phyloP scores from a whole-genome alignment of 2,888 invertebrate genomes.

The Oithona nana region DNA sequence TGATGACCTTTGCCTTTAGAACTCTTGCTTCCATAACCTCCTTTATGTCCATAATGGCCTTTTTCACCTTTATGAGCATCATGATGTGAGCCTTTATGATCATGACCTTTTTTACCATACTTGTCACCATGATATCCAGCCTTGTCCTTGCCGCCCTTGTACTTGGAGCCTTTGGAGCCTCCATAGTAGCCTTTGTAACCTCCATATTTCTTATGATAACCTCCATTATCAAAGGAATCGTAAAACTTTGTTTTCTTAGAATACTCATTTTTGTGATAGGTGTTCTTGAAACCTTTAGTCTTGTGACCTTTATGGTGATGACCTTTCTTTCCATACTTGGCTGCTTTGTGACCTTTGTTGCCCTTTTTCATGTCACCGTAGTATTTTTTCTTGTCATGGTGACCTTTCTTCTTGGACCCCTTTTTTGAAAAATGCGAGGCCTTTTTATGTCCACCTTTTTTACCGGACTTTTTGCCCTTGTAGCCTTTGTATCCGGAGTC shows the following conservation, averaged over 20 bases:
- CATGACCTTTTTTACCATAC: slow-evolving; percentile 38
- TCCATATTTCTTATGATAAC: slow-evolving; percentile 58
- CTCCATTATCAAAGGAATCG: slow-evolving; percentile 51
- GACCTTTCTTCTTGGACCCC: slow-evolving; percentile 36
- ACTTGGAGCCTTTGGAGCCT: slow-evolving; percentile 53
- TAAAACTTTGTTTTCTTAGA: slow-evolving; percentile 57
- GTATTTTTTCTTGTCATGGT: slow-evolving; percentile 36
- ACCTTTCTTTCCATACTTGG: slow-evolving; percentile 41
- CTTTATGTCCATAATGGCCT: slow-evolving; percentile 36
- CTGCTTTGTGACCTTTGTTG: slow-evolving; percentile 37
- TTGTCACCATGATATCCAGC: slow-evolving; percentile 53
- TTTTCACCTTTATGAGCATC: slow-evolving; percentile 32
- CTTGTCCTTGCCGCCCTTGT: slow-evolving; percentile 49
- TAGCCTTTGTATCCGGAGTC: slow-evolving; percentile 49
- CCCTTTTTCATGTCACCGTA: slow-evolving; percentile 38
- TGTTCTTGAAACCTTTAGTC: slow-evolving; percentile 63
- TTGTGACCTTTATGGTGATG: slow-evolving; percentile 60
- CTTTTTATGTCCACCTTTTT: slow-evolving; percentile 49
- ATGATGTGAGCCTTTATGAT: slow-evolving; percentile 12
- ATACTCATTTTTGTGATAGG: slow-evolving; percentile 61
- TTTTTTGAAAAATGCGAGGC: slow-evolving; percentile 37
- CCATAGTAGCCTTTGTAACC: slow-evolving; percentile 50
- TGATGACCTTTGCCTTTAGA: slow-evolving; percentile 18
- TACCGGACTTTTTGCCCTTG: slow-evolving; percentile 52
- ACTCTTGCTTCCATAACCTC: slow-evolving; percentile 34